These are phyloP conservation scores for Metaphire vulgaris DNA, from an alignment of 1,140 invertebrate species.

Conservation along the genomic window DNA sequence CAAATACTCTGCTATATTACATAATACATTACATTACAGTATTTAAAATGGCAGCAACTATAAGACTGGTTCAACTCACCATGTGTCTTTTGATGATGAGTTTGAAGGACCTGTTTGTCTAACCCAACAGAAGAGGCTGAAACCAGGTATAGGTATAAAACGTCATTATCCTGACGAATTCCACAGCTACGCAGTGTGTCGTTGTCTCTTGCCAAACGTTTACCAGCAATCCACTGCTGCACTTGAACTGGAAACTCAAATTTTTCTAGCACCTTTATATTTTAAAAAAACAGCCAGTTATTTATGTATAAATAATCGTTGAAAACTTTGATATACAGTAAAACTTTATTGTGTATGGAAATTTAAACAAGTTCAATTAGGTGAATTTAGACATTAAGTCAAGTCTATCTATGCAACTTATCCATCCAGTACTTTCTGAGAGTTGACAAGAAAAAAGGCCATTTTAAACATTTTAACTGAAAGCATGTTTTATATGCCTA, in stretches of 20 bases:
- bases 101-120: not conserved
- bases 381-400: not conserved
- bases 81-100: too few species aligned
- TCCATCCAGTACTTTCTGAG: not conserved
- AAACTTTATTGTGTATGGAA: not conserved
- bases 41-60: too few species aligned
- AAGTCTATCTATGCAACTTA: not conserved
- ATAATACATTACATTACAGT: too few species aligned
- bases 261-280: not conserved
- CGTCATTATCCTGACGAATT: not conserved
- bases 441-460: not conserved
- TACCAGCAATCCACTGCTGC: not conserved
- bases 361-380: not conserved
- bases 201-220: not conserved
- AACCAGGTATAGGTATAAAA: constrained; percentile 14
- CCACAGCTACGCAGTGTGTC: not conserved
- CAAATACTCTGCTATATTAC: too few species aligned
- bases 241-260: not conserved
- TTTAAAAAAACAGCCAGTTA: not conserved
- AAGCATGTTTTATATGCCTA: too few species aligned
- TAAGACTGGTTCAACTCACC: too few species aligned
- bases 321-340: not conserved
- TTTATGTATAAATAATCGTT: not conserved
- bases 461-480: too few species aligned
- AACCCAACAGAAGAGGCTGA: constrained; percentile 1